These are phyloP conservation scores for Engystomops pustulosus DNA, from an alignment of 2,113 vertebrate species.

Conservation along the genomic window DNA sequence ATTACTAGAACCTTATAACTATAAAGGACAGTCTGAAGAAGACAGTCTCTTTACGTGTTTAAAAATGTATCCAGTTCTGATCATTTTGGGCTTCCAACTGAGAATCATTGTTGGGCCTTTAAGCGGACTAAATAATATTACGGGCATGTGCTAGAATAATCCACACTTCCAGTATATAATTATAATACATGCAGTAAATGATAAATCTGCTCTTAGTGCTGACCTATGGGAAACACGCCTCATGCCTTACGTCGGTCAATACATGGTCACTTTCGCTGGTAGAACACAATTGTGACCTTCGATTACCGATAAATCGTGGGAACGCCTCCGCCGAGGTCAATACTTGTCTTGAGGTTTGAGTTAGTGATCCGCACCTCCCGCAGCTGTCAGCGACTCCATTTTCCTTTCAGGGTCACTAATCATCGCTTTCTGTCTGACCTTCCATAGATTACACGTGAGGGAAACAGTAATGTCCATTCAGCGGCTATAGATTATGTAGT, in stretches of 20 bases:
- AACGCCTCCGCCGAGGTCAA: not conserved
- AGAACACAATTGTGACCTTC: constrained; percentile 21
- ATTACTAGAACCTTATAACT: too few species aligned
- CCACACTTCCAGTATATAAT: not conserved
- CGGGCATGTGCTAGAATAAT: too few species aligned
- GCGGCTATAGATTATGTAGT: not conserved
- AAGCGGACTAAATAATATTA: too few species aligned
- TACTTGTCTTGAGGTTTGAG: not conserved
- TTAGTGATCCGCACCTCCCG: not conserved
- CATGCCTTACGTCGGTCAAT: not conserved
- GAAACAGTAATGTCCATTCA: not conserved
- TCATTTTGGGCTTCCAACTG: too few species aligned
- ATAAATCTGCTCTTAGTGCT: not conserved
- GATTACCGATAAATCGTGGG: not conserved
- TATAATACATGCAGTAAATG: not conserved
- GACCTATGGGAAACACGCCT: not conserved
- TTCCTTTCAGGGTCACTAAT: not conserved
- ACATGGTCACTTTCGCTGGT: not conserved
- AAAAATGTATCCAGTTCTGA: too few species aligned
- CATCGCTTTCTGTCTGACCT: not conserved
- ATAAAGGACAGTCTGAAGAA: too few species aligned
- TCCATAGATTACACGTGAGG: not conserved
- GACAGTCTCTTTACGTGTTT: too few species aligned
- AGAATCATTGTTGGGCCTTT: too few species aligned
- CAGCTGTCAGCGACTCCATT: not conserved